Base-by-base conservation (phyloP, 2,888 invertebrate genomes). In the Argyra leucocephala region DNA sequence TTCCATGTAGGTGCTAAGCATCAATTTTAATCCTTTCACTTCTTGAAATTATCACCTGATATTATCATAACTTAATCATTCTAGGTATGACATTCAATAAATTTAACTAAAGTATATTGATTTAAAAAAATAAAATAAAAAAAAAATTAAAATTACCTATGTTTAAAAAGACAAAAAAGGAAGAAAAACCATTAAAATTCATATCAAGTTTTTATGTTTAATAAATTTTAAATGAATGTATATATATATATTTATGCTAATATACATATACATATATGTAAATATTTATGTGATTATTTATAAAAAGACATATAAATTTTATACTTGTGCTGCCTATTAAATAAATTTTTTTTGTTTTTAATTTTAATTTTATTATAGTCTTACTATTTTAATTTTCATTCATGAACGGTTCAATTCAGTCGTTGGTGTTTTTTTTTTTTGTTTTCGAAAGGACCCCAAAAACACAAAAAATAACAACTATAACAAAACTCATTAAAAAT, bases 321-420 rank as follows among this genome's bases (percentile, higher is more conserved):
- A 48, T 48, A 48, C 48, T 48, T 48, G 48, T 48, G 48, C 48
- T 48, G 48, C 48, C 48, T 48, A 48, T 48, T 48, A 48, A 48
- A 48, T 48, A 18, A 48, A 48, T 48, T 48, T 37, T 48, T 37
- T 37, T 37, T 37, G 3, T 37, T 37, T 15, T 37, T 15, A 37
- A 37, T 37, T 37, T 37, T 37, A 10, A 7, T 31, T 37, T 37
- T 37, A 3, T 15, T 37, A 10, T 37, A 15, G 12, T 15, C 48
- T n/a, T 48, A 9, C 15, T 18, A 18, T 48, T 48, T 48, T 48
- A 48, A 18, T 48, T 15, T 48, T 48, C 48, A 18, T 48, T 48
- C 48, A 48, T 48, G 12, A 48, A 48, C 18, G 18, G 48, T 48
- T 31, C 31, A 10, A 31, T 12, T 31, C 31, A 5, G 7, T 48